phyloP scores from a whole-genome alignment of 2,797 vertebrate genomes.

The Danio albolineatus region DNA sequence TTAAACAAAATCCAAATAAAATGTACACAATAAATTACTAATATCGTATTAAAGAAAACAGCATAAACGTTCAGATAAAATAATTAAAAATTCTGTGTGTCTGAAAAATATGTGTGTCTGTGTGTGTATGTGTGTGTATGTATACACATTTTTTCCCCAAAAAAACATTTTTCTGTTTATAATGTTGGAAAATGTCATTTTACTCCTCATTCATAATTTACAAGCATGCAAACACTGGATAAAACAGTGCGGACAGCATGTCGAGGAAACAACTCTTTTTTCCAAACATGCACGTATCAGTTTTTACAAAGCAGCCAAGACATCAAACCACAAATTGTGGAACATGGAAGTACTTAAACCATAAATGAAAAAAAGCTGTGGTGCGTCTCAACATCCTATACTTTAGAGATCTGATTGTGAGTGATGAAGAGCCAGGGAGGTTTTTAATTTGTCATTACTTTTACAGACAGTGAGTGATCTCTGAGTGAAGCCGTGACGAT shows the following conservation, averaged over 20 bases:
- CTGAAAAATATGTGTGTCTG: no score
- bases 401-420: conserved; percentile 61
- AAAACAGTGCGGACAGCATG: conserved; percentile 51
- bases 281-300: conserved; percentile 65
- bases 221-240: conserved; percentile 57
- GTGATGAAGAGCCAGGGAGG: conserved; percentile 55
- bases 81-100: no score
- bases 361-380: conserved; percentile 79
- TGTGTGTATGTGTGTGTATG: no score
- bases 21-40: no score
- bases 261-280: conserved; percentile 64
- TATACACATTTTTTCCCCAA: no score
- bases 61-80: no score
- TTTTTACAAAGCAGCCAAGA: conserved; percentile 74
- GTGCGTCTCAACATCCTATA: conserved; percentile 65
- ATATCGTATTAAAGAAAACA: no score
- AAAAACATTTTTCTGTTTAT: conserved; percentile 12
- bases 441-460: conserved; percentile 62
- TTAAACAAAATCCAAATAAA: no score
- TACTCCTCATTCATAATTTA: conserved; percentile 57
- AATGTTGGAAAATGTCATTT: conserved; percentile 59
- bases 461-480: conserved; percentile 54
- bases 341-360: conserved; percentile 77
- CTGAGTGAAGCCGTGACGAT: conserved; percentile 64
- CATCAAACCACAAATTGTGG: conserved; percentile 75